These are phyloP conservation scores for Suricata suricatta DNA, from an alignment of 2,113 vertebrate species.

Conservation along the genomic window DNA sequence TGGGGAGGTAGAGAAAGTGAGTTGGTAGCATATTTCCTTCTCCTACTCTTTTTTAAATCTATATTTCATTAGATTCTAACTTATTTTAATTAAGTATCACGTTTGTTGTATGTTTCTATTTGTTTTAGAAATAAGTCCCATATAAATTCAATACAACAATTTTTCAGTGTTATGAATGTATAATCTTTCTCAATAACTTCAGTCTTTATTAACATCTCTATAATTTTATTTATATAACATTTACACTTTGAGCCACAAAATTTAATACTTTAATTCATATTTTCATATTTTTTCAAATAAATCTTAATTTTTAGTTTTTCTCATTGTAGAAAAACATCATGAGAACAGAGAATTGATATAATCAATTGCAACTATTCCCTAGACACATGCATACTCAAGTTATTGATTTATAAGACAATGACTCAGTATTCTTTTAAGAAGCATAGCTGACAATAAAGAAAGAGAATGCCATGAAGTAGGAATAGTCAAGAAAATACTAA, in stretches of 20 bases:
- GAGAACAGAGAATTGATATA: neutral
- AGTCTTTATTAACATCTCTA: neutral
- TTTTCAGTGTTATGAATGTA: neutral
- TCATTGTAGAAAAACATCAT: neutral
- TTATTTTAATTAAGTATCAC: neutral
- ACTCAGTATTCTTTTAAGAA: neutral
- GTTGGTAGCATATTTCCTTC: neutral
- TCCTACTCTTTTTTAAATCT: neutral
- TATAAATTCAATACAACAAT: neutral
- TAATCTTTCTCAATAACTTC: neutral
- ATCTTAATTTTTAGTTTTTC: neutral
- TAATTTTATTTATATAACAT: neutral
- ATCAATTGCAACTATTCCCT: neutral
- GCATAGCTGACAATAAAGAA: neutral
- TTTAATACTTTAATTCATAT: neutral
- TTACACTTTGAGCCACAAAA: neutral
- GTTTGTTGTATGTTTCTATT: neutral
- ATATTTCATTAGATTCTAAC: neutral
- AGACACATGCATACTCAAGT: neutral
- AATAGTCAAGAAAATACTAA: neutral
- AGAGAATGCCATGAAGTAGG: neutral
- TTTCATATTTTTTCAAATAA: neutral
- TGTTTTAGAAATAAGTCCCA: neutral
- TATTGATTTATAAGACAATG: neutral
- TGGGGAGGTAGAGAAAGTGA: neutral